A percentile compares a stretch with the other conserved stretches of the same genome.
phyloP scores from a whole-genome alignment of 2,113 vertebrate species.

The Antechinus flavipes region DNA sequence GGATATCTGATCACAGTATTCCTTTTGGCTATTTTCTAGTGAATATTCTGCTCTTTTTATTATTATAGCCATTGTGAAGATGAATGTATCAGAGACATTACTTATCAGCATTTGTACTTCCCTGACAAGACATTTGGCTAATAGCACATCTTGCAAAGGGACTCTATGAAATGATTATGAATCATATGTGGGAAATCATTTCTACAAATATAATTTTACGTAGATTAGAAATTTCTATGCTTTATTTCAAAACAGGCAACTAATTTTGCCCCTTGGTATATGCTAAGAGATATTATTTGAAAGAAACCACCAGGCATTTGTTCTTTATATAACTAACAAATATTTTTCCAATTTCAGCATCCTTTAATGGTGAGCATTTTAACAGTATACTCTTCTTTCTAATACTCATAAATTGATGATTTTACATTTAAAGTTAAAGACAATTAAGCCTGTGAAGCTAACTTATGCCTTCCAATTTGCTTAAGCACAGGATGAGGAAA shows the following conservation, averaged over 20 bases:
- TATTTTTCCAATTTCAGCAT: rapidly evolving
- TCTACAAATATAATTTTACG: too few species aligned
- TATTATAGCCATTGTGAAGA: not conserved
- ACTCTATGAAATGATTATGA: not conserved
- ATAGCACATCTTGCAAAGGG: not conserved
- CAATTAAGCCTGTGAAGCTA: slow-evolving; percentile 2
- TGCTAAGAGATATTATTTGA: not conserved
- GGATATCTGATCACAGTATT: not conserved
- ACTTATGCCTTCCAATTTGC: slow-evolving; percentile 46
- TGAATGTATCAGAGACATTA: rapidly evolving
- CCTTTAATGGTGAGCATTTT: not conserved
- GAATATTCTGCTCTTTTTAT: not conserved
- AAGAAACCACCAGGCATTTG: not conserved
- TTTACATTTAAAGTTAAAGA: slow-evolving; percentile 55
- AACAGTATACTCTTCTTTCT: not conserved
- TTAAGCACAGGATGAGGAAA: slow-evolving; percentile 48
- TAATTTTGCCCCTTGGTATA: not conserved
- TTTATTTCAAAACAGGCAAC: rapidly evolving
- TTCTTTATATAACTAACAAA: rapidly evolving
- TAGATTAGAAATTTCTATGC: not conserved
- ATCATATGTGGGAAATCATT: not conserved
- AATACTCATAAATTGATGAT: not conserved
- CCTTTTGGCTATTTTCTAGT: slow-evolving; percentile 27
- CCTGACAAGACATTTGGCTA: not conserved
- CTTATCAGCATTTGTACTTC: too few species aligned